These are phyloP conservation scores for Helogale parvula DNA, from an alignment of 2,113 vertebrate genomes.

Conservation along the genomic window DNA sequence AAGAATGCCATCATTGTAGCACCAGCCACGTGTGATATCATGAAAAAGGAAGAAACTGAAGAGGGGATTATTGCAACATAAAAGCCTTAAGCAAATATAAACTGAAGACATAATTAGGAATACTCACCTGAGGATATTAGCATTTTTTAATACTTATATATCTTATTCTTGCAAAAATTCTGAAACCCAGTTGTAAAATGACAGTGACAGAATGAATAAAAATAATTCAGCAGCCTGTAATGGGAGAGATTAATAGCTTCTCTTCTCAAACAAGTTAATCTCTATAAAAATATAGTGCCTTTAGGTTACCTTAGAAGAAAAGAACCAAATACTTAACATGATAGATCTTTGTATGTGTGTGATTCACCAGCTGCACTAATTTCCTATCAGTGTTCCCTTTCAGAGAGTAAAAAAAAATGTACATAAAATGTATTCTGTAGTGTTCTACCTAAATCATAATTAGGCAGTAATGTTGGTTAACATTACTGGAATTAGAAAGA, in stretches of 20 bases:
- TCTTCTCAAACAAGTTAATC: constrained; percentile 63
- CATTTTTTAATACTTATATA: constrained; percentile 20
- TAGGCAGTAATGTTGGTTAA: background rate
- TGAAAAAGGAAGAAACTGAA: constrained; percentile 27
- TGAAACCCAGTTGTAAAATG: constrained; percentile 49
- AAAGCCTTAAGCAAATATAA: constrained; percentile 67
- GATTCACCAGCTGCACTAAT: constrained; percentile 7
- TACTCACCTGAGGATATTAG: constrained; percentile 59
- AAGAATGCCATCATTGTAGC: background rate
- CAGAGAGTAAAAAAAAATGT: background rate
- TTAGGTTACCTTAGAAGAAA: constrained; percentile 66
- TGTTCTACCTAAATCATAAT: background rate
- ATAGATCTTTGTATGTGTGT: background rate
- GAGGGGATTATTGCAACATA: constrained; percentile 43
- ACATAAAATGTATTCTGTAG: background rate
- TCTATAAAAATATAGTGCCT: constrained; percentile 56
- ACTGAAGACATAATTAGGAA: constrained; percentile 62
- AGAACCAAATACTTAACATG: constrained; percentile 56
- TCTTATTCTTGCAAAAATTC: constrained; percentile 44
- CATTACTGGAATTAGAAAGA: background rate
- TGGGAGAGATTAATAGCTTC: constrained; percentile 66
- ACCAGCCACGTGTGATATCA: background rate
- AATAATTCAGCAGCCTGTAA: constrained; percentile 57
- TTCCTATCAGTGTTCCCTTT: background rate
- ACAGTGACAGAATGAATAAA: constrained; percentile 50